Conservation (phyloP, 2,888 invertebrate genomes). For the Drosophila borealis region DNA sequence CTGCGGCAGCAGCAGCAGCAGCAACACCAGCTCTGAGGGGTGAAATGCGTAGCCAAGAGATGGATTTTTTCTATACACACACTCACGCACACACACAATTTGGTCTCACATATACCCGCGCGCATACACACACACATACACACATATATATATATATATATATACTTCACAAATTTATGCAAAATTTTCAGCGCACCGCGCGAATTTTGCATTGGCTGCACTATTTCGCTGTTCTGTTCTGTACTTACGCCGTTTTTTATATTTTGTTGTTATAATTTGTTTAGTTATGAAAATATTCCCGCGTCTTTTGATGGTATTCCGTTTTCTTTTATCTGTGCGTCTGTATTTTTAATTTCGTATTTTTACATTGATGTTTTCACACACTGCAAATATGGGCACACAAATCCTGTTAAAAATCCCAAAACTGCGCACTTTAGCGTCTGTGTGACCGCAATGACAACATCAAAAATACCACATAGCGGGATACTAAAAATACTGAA, state of each 20-base stretch:
- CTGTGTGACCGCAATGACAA: conserved; percentile 17
- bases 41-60: conserved; percentile 77
- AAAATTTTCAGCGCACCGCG: conserved; percentile 61
- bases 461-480: neutral
- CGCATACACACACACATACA: conserved; percentile 33
- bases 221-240: conserved; percentile 16
- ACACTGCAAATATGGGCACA: conserved; percentile 47
- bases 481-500: conserved; percentile 46
- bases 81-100: conserved; percentile 31
- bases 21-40: conserved; percentile 61
- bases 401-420: conserved; percentile 41
- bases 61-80: conserved; percentile 77
- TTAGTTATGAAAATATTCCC: conserved; percentile 68
- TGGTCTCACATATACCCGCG: conserved; percentile 22
- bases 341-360: conserved; percentile 63
- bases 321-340: conserved; percentile 65
- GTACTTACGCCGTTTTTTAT: conserved; percentile 78
- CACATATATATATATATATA: conserved; percentile 25
- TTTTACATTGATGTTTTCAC: conserved; percentile 59
- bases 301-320: conserved; percentile 67
- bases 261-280: conserved; percentile 54
- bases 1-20: conserved; percentile 28
- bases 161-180: conserved; percentile 73
- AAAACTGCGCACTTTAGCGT: conserved; percentile 33
- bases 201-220: conserved; percentile 40